Percentiles rank a stretch among this genome's conserved stretches.
phyloP scores from a whole-genome alignment of 2,888 invertebrate genomes.

The Gari tellinella region DNA sequence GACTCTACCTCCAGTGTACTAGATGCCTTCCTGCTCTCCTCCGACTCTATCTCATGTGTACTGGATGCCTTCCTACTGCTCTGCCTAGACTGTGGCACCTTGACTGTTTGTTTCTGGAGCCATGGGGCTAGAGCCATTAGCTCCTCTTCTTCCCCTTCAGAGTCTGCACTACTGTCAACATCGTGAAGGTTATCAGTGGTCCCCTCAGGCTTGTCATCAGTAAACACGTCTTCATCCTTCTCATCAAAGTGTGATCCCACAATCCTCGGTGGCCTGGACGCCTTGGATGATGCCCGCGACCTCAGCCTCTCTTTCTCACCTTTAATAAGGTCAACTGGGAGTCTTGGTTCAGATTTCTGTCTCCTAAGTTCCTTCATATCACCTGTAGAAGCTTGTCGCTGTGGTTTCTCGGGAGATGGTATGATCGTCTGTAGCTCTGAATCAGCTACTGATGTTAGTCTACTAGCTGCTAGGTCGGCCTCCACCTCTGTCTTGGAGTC shows the following conservation, averaged over 20 bases:
- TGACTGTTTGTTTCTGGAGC: neutral
- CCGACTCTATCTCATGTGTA: too few relatives aligned
- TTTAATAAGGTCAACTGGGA: conserved; percentile 32
- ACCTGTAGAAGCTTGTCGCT: neutral
- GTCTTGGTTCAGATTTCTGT: neutral
- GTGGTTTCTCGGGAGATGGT: conserved; percentile 1
- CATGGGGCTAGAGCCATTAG: neutral
- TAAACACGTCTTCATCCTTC: conserved; percentile 10
- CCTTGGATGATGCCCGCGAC: conserved; percentile 48
- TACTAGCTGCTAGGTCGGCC: conserved; percentile 11
- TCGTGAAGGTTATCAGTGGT: neutral
- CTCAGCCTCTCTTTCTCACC: conserved; percentile 41
- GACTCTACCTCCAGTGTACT: too few relatives aligned
- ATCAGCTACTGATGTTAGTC: conserved; percentile 40
- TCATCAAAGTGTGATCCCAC: conserved; percentile 26
- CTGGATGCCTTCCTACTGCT: too few relatives aligned
- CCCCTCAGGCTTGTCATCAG: neutral
- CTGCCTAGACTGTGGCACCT: too few relatives aligned
- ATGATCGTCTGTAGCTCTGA: conserved; percentile 31
- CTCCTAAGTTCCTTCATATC: too few relatives aligned
- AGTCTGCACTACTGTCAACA: conserved; percentile 22
- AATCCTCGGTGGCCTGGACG: conserved; percentile 28
- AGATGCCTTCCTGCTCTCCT: too few relatives aligned
- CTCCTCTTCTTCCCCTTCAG: conserved; percentile 7
- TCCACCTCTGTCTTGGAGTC: conserved; percentile 1